Evolutionary conservation across 2,113 vertebrate genomes (phyloP).

Genomic region (Cariama cristata): DNA sequence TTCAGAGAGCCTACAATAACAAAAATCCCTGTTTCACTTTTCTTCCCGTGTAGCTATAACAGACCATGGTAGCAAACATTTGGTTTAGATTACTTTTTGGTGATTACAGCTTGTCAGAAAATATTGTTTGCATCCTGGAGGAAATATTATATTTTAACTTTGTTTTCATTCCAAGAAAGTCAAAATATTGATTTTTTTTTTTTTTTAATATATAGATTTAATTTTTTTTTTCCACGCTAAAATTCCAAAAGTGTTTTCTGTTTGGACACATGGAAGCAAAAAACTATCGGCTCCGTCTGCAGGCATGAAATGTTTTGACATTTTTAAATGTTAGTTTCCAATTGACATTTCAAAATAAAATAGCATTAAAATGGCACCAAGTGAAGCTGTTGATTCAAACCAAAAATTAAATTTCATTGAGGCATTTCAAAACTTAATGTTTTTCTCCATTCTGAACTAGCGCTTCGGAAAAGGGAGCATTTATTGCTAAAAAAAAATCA

Average conservation of each 20-base stretch:
- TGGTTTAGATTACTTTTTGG: background rate
- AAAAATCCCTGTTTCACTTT: background rate
- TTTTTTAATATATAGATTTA: background rate
- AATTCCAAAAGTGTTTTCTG: slow-evolving; percentile 22
- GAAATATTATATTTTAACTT: background rate
- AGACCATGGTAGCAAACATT: background rate
- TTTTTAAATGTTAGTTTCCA: slow-evolving; percentile 61
- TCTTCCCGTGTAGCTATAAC: background rate
- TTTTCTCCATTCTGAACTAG: background rate
- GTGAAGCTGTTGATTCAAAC: slow-evolving; percentile 42
- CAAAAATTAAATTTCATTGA: slow-evolving; percentile 46
- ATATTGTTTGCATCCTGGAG: slow-evolving; percentile 1
- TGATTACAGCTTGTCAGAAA: slow-evolving; percentile 42
- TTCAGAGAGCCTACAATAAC: background rate
- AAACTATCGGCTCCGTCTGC: slow-evolving; percentile 6
- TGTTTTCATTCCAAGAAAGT: slow-evolving; percentile 26
- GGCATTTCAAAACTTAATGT: background rate
- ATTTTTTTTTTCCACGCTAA: background rate
- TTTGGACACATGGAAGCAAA: slow-evolving; percentile 51
- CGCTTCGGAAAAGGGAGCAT: background rate
- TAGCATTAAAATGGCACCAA: slow-evolving; percentile 27
- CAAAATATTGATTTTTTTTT: slow-evolving; percentile 23
- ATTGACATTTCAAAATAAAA: slow-evolving; percentile 65
- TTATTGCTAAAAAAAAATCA: background rate
- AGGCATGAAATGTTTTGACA: slow-evolving; percentile 64